Percentiles rank a stretch among this genome's conserved stretches.
phyloP scores from a whole-genome alignment of 2,797 vertebrate genomes.

The Meriones psammophilus region DNA sequence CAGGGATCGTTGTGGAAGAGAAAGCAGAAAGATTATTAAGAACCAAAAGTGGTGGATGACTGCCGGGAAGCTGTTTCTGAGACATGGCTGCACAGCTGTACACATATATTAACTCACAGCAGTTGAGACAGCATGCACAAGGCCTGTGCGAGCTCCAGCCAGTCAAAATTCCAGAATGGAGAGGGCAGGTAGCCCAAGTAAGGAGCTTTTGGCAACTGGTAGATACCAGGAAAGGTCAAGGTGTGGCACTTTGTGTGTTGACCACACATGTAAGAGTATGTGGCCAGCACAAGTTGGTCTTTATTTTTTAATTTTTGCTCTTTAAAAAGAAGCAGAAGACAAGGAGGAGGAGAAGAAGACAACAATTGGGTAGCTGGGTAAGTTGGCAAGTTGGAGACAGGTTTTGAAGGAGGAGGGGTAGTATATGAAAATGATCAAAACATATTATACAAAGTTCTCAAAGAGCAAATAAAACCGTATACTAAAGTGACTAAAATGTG shows the following conservation, averaged over 20 bases:
- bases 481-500: constrained; percentile 10
- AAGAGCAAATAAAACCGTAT: neutral
- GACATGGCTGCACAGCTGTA: neutral
- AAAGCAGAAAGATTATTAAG: neutral
- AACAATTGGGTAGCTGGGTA: neutral
- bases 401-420: neutral
- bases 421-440: neutral
- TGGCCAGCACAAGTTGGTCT: neutral
- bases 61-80: neutral
- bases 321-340: neutral
- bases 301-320: neutral
- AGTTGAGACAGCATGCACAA: too few relatives aligned
- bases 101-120: neutral
- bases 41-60: too few relatives aligned
- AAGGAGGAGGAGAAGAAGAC: neutral
- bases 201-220: too few relatives aligned
- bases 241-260: neutral
- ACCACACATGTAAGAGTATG: neutral
- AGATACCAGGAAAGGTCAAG: neutral
- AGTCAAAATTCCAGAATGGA: neutral
- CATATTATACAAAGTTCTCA: neutral
- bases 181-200: neutral
- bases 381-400: neutral
- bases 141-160: neutral
- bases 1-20: neutral